Conservation (phyloP, 2,797 vertebrate genomes). For the Hoplostethus atlanticus region DNA sequence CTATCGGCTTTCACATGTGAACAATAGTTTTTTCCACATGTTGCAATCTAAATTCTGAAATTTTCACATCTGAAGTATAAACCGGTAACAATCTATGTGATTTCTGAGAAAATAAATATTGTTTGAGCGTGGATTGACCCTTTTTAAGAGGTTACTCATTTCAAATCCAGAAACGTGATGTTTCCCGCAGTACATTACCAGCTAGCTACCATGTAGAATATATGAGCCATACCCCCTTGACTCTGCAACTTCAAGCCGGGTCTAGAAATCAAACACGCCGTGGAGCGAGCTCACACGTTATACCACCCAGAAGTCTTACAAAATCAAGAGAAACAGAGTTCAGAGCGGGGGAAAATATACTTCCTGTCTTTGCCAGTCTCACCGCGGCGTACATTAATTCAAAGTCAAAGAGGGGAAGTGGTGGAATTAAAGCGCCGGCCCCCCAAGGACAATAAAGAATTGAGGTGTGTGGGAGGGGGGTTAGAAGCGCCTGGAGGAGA, state of each 20-base stretch:
- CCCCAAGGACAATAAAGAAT: conserved; percentile 57
- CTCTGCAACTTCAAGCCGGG: conserved; percentile 52
- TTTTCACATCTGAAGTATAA: too few species aligned
- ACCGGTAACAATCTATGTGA: too few species aligned
- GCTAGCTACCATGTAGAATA: conserved; percentile 62
- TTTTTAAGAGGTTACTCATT: conserved; percentile 33
- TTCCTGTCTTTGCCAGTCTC: conserved; percentile 61
- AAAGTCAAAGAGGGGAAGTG: conserved; percentile 68
- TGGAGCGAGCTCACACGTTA: conserved; percentile 48
- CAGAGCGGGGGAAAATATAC: conserved; percentile 45
- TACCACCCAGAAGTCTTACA: conserved; percentile 38
- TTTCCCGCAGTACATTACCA: conserved; percentile 51
- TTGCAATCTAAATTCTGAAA: too few species aligned
- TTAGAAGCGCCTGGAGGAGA: conserved; percentile 40
- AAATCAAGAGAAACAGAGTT: conserved; percentile 48
- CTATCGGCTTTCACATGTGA: too few species aligned
- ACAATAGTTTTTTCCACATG: too few species aligned
- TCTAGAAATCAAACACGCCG: conserved; percentile 63
- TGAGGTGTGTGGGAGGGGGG: conserved; percentile 38
- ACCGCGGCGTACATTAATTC: conserved; percentile 62
- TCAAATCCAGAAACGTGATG: conserved; percentile 48
- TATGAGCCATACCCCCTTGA: conserved; percentile 52
- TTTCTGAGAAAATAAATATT: too few species aligned
- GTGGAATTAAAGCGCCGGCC: conserved; percentile 47
- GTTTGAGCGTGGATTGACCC: conserved; percentile 57